A percentile compares a stretch with the other conserved stretches of the same genome.
These are phyloP conservation scores for Percopsis transmontana DNA, from an alignment of 2,113 vertebrate species.

Conservation along the genomic window DNA sequence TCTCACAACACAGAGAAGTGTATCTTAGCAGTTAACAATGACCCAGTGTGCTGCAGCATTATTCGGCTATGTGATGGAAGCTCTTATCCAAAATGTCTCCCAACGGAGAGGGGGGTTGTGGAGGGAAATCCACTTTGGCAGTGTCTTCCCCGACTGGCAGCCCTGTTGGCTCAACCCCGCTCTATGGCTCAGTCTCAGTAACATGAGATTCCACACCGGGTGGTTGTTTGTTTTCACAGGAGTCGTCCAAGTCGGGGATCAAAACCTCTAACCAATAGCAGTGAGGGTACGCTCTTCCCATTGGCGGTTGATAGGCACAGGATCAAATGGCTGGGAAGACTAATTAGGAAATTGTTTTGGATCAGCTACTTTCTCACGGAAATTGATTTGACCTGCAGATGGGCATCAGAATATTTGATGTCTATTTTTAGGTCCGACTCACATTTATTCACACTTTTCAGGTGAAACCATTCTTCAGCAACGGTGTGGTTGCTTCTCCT, in stretches of 20 bases:
- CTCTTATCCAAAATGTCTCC: neutral
- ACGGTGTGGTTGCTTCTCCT: too few species aligned
- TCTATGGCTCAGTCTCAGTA: too few species aligned
- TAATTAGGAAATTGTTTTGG: constrained; percentile 15
- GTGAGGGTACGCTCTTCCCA: constrained; percentile 11
- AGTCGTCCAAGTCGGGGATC: constrained; percentile 8
- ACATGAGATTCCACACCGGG: too few species aligned
- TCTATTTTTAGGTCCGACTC: too few species aligned
- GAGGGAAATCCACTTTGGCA: too few species aligned
- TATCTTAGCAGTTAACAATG: constrained; percentile 24
- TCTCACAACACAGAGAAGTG: constrained; percentile 6
- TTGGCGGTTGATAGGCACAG: constrained; percentile 12
- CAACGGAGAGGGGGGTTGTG: neutral
- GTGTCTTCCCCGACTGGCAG: neutral
- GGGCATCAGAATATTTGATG: too few species aligned
- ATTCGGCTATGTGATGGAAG: neutral
- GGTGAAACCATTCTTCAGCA: too few species aligned
- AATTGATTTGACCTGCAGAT: constrained; percentile 18
- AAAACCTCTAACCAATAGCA: constrained; percentile 5
- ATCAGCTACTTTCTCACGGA: constrained; percentile 9
- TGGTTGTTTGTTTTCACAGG: constrained; percentile 3
- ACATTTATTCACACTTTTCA: too few species aligned
- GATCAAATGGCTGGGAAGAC: constrained; percentile 4
- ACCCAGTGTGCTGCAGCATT: constrained; percentile 16
- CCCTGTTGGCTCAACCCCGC: neutral